Evolutionary conservation across 2,113 vertebrate species (phyloP), one percentile per base, ranked within the genome.

Genomic region (Castor canadensis): DNA sequence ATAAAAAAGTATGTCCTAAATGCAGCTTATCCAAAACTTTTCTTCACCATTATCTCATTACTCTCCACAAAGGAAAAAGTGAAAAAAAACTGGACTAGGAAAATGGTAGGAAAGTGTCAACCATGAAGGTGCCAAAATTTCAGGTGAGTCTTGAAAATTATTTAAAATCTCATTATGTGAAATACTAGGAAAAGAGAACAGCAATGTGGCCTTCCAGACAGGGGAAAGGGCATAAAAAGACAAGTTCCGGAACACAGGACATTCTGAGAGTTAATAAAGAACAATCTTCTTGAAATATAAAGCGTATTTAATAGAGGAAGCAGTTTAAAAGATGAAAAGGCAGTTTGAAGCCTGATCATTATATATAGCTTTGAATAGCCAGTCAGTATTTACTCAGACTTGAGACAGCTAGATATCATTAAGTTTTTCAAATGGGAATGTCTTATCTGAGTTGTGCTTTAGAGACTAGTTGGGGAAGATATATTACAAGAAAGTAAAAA

Each of bases 401-500:
- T 89, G 84, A 64, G 52, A 91, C 35, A 91, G 45, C 9, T 94
- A 35, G 86, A n/a, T 58, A 81, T 62, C 52, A 95, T 69, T 80
- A 88, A 52, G 52, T 60, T 93, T 96, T 93, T 82, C 45, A 91
- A 72, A 87, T 45, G 49, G 35, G 40, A 81, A 28, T 79, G 77
- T 87, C 82, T 80, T 75, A 58, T 54, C 38, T 58, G 49, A 94
- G 72, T 32, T 62, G 73, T 73, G 72, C 69, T 94, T 82, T 52
- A 92, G 30, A 83, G 15, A 91, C 66, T 40, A 92, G 35, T 4
- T 73, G 24, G 22, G 3, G 32, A 71, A 47, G 20, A 89, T 40
- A 28, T 26, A 94, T 88, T 93, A 40, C 77, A 96, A 89, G 7
- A 69, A 96, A 91, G 82, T 16, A 60, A 91, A 96, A 95, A 91